A percentile compares a stretch with the other conserved stretches of the same genome.
Evolutionary conservation across 2,888 invertebrate species (phyloP).

Genomic region (Ennomos fuscantarius): DNA sequence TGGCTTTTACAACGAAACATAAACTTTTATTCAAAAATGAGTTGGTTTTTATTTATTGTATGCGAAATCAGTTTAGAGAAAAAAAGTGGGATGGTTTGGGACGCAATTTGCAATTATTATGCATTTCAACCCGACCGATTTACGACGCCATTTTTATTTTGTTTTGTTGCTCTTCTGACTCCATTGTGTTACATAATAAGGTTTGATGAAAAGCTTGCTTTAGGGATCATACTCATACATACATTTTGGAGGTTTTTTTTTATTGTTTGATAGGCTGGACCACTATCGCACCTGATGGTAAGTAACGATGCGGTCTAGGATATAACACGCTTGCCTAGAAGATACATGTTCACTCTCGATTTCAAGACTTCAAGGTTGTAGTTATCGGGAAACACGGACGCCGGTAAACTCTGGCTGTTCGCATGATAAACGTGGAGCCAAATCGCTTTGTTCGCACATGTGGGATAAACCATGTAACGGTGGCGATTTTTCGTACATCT

Average conservation of each 20-base stretch:
- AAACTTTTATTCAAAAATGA: conserved; percentile 52
- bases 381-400: too few species aligned
- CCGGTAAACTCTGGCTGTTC: too few species aligned
- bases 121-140: conserved; percentile 49
- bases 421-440: too few species aligned
- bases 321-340: too few species aligned
- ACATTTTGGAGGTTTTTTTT: conserved; percentile 17
- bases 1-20: conserved; percentile 49
- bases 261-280: too few species aligned
- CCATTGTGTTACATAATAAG: conserved; percentile 51
- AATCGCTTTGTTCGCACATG: too few species aligned
- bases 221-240: not conserved
- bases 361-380: too few species aligned
- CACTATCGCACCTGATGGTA: too few species aligned
- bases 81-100: conserved; percentile 50
- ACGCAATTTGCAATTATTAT: conserved; percentile 70
- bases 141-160: conserved; percentile 40
- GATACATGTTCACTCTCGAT: too few species aligned
- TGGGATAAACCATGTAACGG: too few species aligned
- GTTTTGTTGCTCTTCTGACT: conserved; percentile 32
- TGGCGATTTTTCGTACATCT: too few species aligned
- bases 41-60: conserved; percentile 62
- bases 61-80: conserved; percentile 58
- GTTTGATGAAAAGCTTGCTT: conserved; percentile 11
- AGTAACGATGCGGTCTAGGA: too few species aligned